Evolutionary conservation across 2,797 vertebrate species (phyloP), one percentile per base, ranked within the genome.

Genomic region (Threskiornis aethiopicus): DNA sequence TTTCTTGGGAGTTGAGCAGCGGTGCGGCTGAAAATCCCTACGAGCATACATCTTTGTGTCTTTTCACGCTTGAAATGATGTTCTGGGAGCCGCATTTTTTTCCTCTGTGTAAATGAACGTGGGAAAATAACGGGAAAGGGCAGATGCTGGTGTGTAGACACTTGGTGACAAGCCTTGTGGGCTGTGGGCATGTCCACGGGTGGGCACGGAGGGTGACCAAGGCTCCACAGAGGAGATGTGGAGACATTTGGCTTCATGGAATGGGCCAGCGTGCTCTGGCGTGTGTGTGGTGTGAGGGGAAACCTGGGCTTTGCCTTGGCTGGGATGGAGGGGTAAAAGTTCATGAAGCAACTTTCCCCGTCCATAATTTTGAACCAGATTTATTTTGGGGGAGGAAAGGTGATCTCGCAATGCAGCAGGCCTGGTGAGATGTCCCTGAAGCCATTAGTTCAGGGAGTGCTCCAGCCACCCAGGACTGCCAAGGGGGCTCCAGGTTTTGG

Each of bases 151-250:
- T 28, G 59, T n/a, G 66, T 39, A 10, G 89, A 14, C 16, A 6
- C 57, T 31, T 46, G 41, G 33, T 77, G 75, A 73, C 10, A 17
- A 46, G 31, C 28, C 22, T 71, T 9, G 19, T 59, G 83, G 25
- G 39, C 37, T 59, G n/a, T 0, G 2, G 44, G 18, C 6, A 1
- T 3, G 37, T 20, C 61, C 15, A 0, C 1, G 6, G 9, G 21
- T 49, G 69, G 52, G 39, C 37, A 5, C 2, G 2, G 42, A 51
- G 26, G 9, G 20, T 41, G 47, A 28, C 28, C 3, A 2, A 29
- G 35, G 58, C 12, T 51, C 52, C 12, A 2, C 4, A 28, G 84
- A 22, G 54, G 24, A 31, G 59, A 17, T 21, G 26, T 12, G 26
- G 65, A 39, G 59, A 21, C 20, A 3, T 16, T 4, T 5, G 71